Percentiles rank a stretch among this genome's conserved stretches.
These are phyloP conservation scores for Catamblyrhynchus diadema DNA, from an alignment of 2,797 vertebrate genomes.

Conservation along the genomic window DNA sequence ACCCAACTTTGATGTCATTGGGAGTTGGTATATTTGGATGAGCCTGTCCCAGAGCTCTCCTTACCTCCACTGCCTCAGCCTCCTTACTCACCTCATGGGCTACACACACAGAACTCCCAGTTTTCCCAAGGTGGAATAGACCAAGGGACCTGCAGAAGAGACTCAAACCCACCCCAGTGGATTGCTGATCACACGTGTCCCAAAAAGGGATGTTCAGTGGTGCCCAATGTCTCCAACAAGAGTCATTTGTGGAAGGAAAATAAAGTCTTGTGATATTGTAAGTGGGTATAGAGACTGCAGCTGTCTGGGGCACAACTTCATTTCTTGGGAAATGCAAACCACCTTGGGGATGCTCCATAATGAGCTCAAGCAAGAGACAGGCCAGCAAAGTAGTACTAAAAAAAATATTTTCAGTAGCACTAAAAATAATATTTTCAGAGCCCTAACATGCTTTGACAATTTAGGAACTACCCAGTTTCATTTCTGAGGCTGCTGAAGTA, in stretches of 20 bases:
- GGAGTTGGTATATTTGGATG: neutral
- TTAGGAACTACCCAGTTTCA: neutral
- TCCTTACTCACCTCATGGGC: neutral
- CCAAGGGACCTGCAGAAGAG: neutral
- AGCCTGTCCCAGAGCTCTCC: neutral
- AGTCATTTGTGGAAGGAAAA: neutral
- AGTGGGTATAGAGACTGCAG: neutral
- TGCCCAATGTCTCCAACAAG: neutral
- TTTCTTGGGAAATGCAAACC: neutral
- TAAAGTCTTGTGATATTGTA: neutral
- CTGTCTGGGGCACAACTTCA: neutral
- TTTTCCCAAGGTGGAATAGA: neutral
- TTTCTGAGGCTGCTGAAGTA: neutral
- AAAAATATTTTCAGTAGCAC: neutral
- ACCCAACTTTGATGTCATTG: neutral
- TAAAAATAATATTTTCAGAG: neutral
- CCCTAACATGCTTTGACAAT: neutral
- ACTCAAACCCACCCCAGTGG: neutral
- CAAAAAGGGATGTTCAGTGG: neutral
- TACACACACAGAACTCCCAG: accelerated
- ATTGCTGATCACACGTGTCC: neutral
- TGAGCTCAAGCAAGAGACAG: neutral
- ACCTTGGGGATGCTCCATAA: neutral
- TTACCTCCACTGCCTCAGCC: neutral
- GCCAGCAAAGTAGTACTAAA: neutral